A percentile compares a stretch with the other conserved stretches of the same genome.
These are phyloP conservation scores for Hydractinia symbiolongicarpus DNA, from an alignment of 30 jellyfish, hydroid and myxozoan genomes.

Conservation along the genomic window DNA sequence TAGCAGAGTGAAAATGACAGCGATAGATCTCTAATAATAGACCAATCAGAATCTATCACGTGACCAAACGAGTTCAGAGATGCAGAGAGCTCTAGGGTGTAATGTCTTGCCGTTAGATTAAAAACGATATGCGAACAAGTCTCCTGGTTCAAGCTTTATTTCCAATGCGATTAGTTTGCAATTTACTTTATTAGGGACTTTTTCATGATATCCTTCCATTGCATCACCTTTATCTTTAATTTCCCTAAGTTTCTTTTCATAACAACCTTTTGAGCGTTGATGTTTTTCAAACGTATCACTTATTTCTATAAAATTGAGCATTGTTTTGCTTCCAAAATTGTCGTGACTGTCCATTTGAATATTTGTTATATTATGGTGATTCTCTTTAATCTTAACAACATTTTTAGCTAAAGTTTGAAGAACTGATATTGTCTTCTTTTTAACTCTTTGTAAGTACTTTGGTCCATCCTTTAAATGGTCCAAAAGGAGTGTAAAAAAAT, in stretches of 20 bases:
- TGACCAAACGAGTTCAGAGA: no score
- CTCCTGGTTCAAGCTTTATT: no score
- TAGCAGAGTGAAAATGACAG: no score
- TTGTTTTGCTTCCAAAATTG: not conserved
- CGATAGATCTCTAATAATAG: no score
- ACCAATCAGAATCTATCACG: no score
- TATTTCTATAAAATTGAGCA: not conserved
- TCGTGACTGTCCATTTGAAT: not conserved
- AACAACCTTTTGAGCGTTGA: not conserved
- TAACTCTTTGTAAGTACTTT: not conserved
- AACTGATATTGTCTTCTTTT: not conserved
- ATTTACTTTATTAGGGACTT: no score
- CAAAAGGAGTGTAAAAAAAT: not conserved
- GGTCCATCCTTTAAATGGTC: not conserved
- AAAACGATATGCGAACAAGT: no score
- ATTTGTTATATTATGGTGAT: not conserved
- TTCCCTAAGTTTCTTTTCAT: not conserved
- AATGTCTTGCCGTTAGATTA: no score
- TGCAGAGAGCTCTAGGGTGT: no score
- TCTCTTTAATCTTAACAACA: not conserved
- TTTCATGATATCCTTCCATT: no score
- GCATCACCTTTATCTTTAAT: no score
- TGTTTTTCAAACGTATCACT: not conserved
- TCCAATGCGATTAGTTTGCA: no score
- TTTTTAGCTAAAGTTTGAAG: not conserved